A percentile compares a stretch with the other conserved stretches of the same genome.
These are phyloP conservation scores for Bettongia penicillata DNA, from an alignment of 2,113 vertebrate genomes.

Conservation along the genomic window DNA sequence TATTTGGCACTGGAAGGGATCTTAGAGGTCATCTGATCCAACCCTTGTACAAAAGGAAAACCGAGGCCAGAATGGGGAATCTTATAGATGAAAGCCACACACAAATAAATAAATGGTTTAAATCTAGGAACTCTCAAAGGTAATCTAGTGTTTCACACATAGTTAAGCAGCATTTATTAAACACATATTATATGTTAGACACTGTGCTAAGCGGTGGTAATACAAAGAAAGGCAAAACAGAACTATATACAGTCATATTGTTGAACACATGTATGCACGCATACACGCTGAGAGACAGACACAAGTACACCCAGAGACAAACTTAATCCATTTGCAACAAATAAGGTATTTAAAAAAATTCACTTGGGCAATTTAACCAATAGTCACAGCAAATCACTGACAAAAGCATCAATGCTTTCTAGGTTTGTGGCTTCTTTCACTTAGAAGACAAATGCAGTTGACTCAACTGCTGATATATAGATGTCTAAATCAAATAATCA, in stretches of 20 bases:
- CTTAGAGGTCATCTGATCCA: not conserved
- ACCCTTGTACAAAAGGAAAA: not conserved
- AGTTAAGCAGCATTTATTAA: not conserved
- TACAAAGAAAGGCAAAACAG: not conserved
- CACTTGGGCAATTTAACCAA: slow-evolving; percentile 56
- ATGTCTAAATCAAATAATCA: slow-evolving; percentile 80
- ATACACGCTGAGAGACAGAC: not conserved
- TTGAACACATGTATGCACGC: not conserved
- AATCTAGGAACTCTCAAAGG: not conserved
- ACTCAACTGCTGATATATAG: slow-evolving; percentile 81
- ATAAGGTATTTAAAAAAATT: not conserved
- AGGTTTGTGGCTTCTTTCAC: slow-evolving; percentile 68
- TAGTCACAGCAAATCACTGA: slow-evolving; percentile 71
- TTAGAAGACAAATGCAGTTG: slow-evolving; percentile 73
- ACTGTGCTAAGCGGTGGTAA: not conserved
- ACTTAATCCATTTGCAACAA: slow-evolving; percentile 54
- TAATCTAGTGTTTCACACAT: not conserved
- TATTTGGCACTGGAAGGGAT: not conserved
- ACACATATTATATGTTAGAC: not conserved
- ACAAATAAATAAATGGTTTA: not conserved
- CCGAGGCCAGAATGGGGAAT: not conserved
- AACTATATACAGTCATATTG: not conserved
- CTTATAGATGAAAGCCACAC: not conserved
- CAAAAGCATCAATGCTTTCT: slow-evolving; percentile 60
- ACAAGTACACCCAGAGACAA: slow-evolving; percentile 1